These are phyloP conservation scores for Synanceia verrucosa DNA, from an alignment of 2,797 vertebrate species.

Conservation along the genomic window DNA sequence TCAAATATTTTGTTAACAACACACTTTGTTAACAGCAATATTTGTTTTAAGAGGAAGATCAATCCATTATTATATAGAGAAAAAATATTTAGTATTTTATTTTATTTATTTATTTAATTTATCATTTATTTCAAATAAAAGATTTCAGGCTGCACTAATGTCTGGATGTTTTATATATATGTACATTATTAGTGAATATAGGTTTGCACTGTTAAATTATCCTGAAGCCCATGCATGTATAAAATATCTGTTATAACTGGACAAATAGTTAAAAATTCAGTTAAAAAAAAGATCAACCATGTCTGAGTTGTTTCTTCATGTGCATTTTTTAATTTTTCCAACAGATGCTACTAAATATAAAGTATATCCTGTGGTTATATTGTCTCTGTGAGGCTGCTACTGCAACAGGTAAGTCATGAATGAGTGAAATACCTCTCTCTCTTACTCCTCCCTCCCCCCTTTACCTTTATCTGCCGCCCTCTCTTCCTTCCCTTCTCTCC, in stretches of 20 bases:
- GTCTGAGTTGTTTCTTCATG: constrained; percentile 16
- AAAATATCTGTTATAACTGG: background rate
- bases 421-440: background rate
- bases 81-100: background rate
- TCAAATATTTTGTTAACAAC: background rate
- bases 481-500: background rate
- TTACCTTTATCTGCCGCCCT: background rate
- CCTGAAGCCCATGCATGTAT: background rate
- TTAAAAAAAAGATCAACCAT: background rate
- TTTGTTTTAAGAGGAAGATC: background rate
- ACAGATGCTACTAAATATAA: constrained; percentile 93
- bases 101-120: no score
- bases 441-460: background rate
- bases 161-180: background rate
- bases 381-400: constrained; percentile 83
- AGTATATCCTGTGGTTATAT: constrained; percentile 91
- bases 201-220: background rate
- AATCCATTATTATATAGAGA: background rate
- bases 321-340: constrained; percentile 40
- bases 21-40: no score
- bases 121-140: no score
- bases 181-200: background rate
- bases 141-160: background rate
- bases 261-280: background rate
- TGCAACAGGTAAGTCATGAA: constrained; percentile 74